Conservation (phyloP, 2,797 vertebrate genomes). For the Peromyscus aztecus region DNA sequence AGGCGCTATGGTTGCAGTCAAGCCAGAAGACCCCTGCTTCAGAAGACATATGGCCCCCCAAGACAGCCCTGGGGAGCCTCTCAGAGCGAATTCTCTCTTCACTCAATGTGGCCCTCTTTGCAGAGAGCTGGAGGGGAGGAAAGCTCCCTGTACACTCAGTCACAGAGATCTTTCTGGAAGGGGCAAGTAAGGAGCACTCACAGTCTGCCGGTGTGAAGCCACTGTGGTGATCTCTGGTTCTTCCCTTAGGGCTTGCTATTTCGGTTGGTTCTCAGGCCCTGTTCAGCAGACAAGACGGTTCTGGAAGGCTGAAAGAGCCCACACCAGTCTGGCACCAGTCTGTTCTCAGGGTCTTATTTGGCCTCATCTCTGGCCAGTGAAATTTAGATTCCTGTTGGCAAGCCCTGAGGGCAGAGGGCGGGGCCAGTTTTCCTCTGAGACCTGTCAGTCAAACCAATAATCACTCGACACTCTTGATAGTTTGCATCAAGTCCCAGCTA, state of each 20-base stretch:
- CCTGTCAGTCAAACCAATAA: slow-evolving; percentile 5
- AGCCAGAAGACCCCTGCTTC: not conserved
- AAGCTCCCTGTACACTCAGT: not conserved
- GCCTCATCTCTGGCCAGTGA: not conserved
- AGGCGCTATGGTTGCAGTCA: not conserved
- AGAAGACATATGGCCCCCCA: not conserved
- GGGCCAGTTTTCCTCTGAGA: not conserved
- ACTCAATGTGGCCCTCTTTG: not conserved
- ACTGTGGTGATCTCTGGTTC: not conserved
- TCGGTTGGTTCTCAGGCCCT: not conserved
- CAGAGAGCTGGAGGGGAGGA: not conserved
- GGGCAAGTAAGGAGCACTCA: not conserved
- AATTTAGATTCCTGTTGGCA: not conserved
- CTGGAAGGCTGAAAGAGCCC: not conserved
- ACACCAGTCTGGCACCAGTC: not conserved
- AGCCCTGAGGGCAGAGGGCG: not conserved
- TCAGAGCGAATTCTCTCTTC: not conserved
- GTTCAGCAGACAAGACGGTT: not conserved
- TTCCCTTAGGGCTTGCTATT: not conserved
- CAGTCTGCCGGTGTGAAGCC: not conserved
- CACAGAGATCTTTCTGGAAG: not conserved
- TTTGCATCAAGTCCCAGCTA: not conserved
- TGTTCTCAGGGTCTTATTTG: slow-evolving; percentile 55
- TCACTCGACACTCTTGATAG: not conserved
- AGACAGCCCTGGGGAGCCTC: not conserved